Base-by-base conservation (phyloP, 2,797 vertebrate species). In the Lemur catta region DNA sequence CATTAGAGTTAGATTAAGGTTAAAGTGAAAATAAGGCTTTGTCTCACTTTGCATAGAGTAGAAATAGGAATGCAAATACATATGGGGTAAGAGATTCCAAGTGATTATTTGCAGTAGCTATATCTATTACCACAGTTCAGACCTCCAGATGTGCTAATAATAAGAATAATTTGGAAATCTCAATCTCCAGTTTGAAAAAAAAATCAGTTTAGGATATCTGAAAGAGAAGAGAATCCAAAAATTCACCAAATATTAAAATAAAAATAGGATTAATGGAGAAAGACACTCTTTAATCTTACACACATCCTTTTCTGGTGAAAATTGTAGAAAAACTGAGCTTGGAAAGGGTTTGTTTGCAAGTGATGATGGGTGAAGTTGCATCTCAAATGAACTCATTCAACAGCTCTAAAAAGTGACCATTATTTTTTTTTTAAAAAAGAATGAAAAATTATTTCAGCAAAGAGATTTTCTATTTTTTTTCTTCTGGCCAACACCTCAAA, bases 391-490 rank as follows among this genome's bases (percentile, higher is more conserved):
- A 91, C 38, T 80, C 59, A 63, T 69, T 78, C 28, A 81, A 91
- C 55, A 93, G 35, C 12, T 96, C 13, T 89, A 55, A 88, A 95
- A 85, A 14, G 33, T 82, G 50, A 9, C 14, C 41, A 59, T 52
- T 79, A 33, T n/a, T n/a, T n/a, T n/a, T n/a, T n/a, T n/a, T n/a
- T n/a, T n/a, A n/a, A n/a, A 4, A 26, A 69, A 30, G 11, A 94
- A 67, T 2, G 30, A 57, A 81, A 55, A 38, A 30, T 75, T 14
- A 76, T 80, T 46, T 87, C n/a, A 72, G 10, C 33, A 91, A 88
- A 65, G 85, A 93, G n/a, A 90, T 63, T 82, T 92, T 74, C 61
- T 75, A 50, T 86, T 94, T 38, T 96, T 96, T 84, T 72, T 95
- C 30, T 78, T 33, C 35, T 71, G 35, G 18, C 10, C 76, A 94